Evolutionary conservation across 1,140 invertebrate species (phyloP).

Genomic region (Zaprionus kolodkinae): DNA sequence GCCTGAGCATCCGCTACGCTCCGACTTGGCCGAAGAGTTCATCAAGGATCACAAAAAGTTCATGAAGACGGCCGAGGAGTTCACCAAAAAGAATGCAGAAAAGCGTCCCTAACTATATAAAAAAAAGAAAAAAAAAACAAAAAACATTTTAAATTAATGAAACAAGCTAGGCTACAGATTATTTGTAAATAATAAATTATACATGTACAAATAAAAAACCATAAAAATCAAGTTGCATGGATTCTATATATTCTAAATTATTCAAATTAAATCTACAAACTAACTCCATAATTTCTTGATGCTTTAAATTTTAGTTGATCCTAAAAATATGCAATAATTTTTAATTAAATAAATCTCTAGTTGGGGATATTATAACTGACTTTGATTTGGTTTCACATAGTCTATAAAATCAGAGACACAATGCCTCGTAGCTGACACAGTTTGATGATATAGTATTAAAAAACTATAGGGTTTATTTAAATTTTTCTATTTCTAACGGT

Average conservation of each 20-base stretch:
- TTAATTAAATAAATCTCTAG: too few relatives aligned
- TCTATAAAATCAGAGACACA: too few relatives aligned
- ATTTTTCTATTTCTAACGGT: not conserved
- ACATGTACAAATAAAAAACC: conserved; percentile 7
- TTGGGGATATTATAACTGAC: too few relatives aligned
- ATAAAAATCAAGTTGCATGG: too few relatives aligned
- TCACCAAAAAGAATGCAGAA: conserved; percentile 98
- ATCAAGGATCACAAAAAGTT: conserved; percentile 98
- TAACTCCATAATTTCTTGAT: too few relatives aligned
- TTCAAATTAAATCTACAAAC: too few relatives aligned
- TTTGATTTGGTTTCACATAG: too few relatives aligned
- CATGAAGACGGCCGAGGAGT: conserved; percentile 99
- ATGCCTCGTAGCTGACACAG: too few relatives aligned
- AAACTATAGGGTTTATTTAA: not conserved
- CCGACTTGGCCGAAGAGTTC: conserved; percentile 98
- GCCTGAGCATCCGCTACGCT: conserved; percentile 97
- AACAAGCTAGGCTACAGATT: conserved; percentile 1
- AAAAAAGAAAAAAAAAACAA: conserved; percentile 90
- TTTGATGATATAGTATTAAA: not conserved
- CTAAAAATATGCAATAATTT: too few relatives aligned
- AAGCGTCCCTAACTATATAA: conserved; percentile 91
- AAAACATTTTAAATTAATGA: conserved; percentile 31
- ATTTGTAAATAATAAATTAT: conserved; percentile 51
- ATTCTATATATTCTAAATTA: too few relatives aligned
- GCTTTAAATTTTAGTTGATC: too few relatives aligned